Conservation (phyloP, 2,888 invertebrate species). For the Dendrolimus houi region DNA sequence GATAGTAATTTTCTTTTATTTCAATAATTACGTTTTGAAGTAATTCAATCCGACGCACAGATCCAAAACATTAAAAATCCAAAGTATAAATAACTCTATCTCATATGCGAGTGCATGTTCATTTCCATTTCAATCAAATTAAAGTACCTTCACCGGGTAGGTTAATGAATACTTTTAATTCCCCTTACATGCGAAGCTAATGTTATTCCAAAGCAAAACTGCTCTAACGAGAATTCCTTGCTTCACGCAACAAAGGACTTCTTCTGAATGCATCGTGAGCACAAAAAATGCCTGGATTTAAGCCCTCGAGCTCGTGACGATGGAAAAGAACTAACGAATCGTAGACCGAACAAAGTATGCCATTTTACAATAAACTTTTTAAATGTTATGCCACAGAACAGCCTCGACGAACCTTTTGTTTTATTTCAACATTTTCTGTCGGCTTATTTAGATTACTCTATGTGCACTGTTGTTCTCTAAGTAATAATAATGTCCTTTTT, state of each 20-base stretch:
- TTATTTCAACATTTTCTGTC: constrained; percentile 33
- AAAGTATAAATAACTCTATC: background rate
- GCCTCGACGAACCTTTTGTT: constrained; percentile 33
- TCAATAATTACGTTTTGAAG: too few species aligned
- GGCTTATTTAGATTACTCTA: constrained; percentile 28
- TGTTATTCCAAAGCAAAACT: constrained; percentile 59
- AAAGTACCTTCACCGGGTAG: constrained; percentile 20
- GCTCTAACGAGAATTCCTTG: constrained; percentile 64
- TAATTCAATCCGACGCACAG: too few species aligned
- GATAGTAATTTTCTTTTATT: too few species aligned
- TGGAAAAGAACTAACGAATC: constrained; percentile 39
- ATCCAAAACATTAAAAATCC: too few species aligned
- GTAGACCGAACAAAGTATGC: constrained; percentile 28
- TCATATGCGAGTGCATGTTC: constrained; percentile 4
- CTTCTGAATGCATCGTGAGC: constrained; percentile 56
- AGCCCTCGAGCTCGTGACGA: constrained; percentile 34
- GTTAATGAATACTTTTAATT: constrained; percentile 40
- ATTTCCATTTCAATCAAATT: constrained; percentile 26
- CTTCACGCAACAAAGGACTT: constrained; percentile 51
- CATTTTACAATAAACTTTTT: constrained; percentile 40
- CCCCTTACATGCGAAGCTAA: constrained; percentile 43
- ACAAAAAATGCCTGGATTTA: constrained; percentile 50
- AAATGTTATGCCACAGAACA: constrained; percentile 26
- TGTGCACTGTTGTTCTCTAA: constrained; percentile 11
- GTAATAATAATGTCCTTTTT: too few species aligned